These are phyloP conservation scores for Pachyuromys duprasi DNA, from an alignment of 2,797 vertebrate genomes.

Conservation along the genomic window DNA sequence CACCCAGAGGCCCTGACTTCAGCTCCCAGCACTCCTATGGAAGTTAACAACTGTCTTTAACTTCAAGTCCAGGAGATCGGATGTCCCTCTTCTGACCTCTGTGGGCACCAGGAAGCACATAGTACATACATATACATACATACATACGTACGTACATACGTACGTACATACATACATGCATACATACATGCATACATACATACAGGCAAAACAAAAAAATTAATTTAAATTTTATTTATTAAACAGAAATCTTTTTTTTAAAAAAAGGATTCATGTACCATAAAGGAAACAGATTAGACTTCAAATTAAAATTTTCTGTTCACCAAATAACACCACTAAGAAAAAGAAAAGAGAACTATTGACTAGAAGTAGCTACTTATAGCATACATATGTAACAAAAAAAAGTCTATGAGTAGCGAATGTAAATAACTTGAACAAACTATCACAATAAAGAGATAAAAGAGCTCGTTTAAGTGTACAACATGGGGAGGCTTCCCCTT, in stretches of 20 bases:
- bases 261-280: background rate
- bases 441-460: slow-evolving; percentile 19
- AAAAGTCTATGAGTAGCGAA: background rate
- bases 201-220: background rate
- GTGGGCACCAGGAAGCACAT: background rate
- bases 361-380: background rate
- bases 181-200: background rate
- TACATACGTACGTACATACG: background rate
- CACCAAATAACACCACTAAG: background rate
- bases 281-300: background rate
- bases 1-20: background rate
- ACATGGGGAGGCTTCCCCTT: background rate
- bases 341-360: slow-evolving; percentile 24
- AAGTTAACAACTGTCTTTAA: background rate
- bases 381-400: background rate
- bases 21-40: background rate
- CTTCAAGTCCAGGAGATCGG: background rate
- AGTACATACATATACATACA: background rate
- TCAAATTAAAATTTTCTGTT: background rate
- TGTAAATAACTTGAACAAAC: slow-evolving; percentile 50
- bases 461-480: background rate
- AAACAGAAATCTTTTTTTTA: background rate
- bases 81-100: background rate
- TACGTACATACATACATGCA: background rate
- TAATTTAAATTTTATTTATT: background rate